Percentiles rank a stretch among this genome's conserved stretches.
phyloP scores from a whole-genome alignment of 2,888 invertebrate genomes.

The Trachelus tabidus region DNA sequence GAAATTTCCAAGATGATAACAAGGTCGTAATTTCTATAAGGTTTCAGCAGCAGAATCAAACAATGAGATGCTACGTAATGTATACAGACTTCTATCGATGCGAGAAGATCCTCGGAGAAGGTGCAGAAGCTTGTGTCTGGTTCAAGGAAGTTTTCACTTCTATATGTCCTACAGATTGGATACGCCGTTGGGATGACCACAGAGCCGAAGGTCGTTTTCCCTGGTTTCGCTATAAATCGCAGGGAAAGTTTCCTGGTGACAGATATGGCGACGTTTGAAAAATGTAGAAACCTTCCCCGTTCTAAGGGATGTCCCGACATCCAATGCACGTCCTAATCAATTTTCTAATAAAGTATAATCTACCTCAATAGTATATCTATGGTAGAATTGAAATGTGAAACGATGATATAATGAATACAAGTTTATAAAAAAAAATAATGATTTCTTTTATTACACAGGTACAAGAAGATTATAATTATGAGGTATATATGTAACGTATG shows the following conservation, averaged over 20 bases:
- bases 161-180: conserved; percentile 53
- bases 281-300: background rate
- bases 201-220: conserved; percentile 40
- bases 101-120: conserved; percentile 50
- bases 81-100: conserved; percentile 59
- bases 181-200: conserved; percentile 48
- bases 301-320: background rate
- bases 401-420: background rate
- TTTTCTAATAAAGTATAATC: conserved; percentile 2
- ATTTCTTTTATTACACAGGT: conserved; percentile 55
- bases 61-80: conserved; percentile 55
- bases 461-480: conserved; percentile 49
- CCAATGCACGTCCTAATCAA: background rate
- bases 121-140: conserved; percentile 51
- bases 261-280: conserved; percentile 33
- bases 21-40: conserved; percentile 28
- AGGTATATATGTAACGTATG: conserved; percentile 42
- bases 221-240: conserved; percentile 41
- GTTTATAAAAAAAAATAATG: conserved; percentile 42
- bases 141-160: conserved; percentile 49
- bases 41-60: conserved; percentile 59
- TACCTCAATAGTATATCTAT: background rate
- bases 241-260: conserved; percentile 41
- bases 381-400: background rate
- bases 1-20: background rate